Evolutionary conservation across 2,888 invertebrate species (phyloP).

Genomic region (Hedychridium roseum): DNA sequence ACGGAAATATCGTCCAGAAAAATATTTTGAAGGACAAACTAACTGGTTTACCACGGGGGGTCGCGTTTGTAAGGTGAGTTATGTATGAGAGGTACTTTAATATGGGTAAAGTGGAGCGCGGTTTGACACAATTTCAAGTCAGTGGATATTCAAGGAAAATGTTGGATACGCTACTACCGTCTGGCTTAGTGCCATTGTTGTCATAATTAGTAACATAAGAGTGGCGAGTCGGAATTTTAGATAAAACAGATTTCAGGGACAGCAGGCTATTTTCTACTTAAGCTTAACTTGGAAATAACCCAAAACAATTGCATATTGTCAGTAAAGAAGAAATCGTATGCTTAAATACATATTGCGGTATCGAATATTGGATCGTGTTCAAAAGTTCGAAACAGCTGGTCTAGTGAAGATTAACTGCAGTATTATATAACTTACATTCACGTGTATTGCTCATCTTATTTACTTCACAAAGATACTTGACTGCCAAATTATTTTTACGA

Average conservation of each 20-base stretch:
- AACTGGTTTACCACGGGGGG: conserved; percentile 87
- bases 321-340: too few relatives aligned
- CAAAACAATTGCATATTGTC: too few relatives aligned
- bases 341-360: conserved; percentile 16
- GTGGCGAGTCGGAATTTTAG: neutral
- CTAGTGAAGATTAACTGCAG: conserved; percentile 21
- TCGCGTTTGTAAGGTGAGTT: conserved; percentile 87
- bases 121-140: neutral
- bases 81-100: neutral
- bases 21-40: conserved; percentile 89
- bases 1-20: conserved; percentile 90
- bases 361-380: conserved; percentile 43
- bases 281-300: too few relatives aligned
- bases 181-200: conserved; percentile 19
- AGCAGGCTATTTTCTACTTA: too few relatives aligned
- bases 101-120: neutral
- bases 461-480: conserved; percentile 35
- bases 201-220: conserved; percentile 9
- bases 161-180: neutral
- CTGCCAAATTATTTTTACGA: conserved; percentile 53
- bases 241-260: too few relatives aligned
- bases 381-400: conserved; percentile 38
- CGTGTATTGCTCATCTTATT: conserved; percentile 23
- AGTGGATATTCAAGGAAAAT: neutral
- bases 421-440: conserved; percentile 36